Percentiles rank a stretch among this genome's conserved stretches.
phyloP scores from a whole-genome alignment of 2,113 vertebrate species.

The Chloropsis cyanopogon region DNA sequence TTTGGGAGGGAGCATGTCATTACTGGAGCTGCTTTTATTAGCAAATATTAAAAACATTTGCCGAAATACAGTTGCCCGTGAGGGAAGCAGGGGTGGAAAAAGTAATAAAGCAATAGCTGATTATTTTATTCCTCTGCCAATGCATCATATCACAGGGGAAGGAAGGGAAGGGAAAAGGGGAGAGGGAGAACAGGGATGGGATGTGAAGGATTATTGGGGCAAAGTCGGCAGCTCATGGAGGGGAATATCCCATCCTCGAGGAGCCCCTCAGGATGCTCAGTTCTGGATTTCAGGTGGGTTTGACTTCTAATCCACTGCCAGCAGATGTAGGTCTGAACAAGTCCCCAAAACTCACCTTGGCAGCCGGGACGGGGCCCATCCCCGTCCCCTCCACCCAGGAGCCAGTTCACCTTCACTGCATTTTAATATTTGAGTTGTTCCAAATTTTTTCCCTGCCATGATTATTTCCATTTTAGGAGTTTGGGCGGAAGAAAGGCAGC shows the following conservation, averaged over 20 bases:
- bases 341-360: neutral
- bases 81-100: conserved; percentile 15
- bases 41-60: conserved; percentile 45
- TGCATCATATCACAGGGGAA: neutral
- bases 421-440: neutral
- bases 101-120: conserved; percentile 41
- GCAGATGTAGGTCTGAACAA: neutral
- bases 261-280: neutral
- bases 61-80: conserved; percentile 29
- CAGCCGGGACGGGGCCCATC: rapidly evolving
- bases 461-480: neutral
- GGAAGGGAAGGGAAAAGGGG: neutral
- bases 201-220: neutral
- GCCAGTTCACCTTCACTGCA: neutral
- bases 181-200: neutral
- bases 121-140: conserved; percentile 24
- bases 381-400: neutral
- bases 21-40: conserved; percentile 58
- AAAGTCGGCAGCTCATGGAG: neutral
- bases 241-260: neutral
- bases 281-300: neutral
- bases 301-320: neutral
- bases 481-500: neutral
- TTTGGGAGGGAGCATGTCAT: conserved; percentile 19
- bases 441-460: neutral